Evolutionary conservation across 2,888 invertebrate genomes (phyloP).

Genomic region (Panopea generosa): DNA sequence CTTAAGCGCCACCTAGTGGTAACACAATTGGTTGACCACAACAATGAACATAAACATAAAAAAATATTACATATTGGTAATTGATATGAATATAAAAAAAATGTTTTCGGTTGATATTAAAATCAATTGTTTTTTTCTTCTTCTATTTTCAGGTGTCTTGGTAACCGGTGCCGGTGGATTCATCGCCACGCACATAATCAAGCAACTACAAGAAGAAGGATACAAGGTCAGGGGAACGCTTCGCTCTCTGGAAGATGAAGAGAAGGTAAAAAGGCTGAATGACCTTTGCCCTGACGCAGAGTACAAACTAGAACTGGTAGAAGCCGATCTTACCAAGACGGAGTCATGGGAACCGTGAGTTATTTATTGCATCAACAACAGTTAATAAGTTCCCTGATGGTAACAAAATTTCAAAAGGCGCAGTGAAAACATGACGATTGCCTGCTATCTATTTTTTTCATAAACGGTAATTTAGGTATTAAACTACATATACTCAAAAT

Average conservation of each 20-base stretch:
- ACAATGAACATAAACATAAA: no score
- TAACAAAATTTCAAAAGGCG: no score
- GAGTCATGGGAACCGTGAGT: conserved; percentile 83
- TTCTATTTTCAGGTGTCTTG: conserved; percentile 81
- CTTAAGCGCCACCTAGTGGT: neutral
- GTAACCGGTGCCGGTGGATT: conserved; percentile 87
- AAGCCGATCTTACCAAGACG: conserved; percentile 86
- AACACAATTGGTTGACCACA: neutral
- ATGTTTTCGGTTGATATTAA: no score
- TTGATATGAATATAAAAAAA: no score
- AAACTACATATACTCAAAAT: no score
- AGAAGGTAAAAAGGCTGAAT: conserved; percentile 80
- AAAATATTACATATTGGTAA: no score
- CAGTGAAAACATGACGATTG: no score
- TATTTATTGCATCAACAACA: no score
- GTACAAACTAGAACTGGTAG: conserved; percentile 85
- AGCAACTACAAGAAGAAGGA: conserved; percentile 85
- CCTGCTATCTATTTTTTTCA: no score
- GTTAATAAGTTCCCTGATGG: no score
- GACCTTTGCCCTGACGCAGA: conserved; percentile 84
- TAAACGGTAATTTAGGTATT: no score
- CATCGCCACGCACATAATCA: conserved; percentile 86
- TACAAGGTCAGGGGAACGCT: conserved; percentile 86
- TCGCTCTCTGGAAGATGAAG: conserved; percentile 84
- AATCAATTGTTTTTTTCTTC: neutral